Evolutionary conservation across 2,797 vertebrate genomes (phyloP).

Genomic region (Staurois parvus): DNA sequence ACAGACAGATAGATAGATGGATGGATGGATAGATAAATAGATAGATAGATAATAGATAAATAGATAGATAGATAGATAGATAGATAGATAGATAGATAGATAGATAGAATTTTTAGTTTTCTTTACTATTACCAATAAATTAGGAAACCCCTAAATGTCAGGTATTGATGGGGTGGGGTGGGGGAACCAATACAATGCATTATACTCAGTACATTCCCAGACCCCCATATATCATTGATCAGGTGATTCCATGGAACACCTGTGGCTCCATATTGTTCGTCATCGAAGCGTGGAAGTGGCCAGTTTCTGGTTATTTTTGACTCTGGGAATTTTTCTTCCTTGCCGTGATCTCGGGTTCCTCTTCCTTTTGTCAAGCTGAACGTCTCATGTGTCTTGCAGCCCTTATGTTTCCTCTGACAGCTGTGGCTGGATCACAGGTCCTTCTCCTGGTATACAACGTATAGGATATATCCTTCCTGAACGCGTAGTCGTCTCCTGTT

Average conservation of each 20-base stretch:
- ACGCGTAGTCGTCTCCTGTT: background rate
- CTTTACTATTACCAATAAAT: too few species aligned
- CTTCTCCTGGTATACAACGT: too few species aligned
- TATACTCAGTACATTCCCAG: background rate
- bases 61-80: too few species aligned
- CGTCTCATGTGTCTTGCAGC: constrained; percentile 2
- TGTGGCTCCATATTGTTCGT: background rate
- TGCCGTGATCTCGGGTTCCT: constrained; percentile 29
- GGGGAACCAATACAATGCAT: too few species aligned
- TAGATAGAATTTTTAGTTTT: too few species aligned
- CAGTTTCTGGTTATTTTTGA: background rate
- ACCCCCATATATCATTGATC: background rate
- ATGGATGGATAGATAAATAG: too few species aligned
- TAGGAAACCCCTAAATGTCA: too few species aligned
- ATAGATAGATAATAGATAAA: too few species aligned
- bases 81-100: too few species aligned
- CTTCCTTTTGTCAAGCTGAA: background rate
- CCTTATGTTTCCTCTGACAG: constrained; percentile 17
- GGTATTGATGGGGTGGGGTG: too few species aligned
- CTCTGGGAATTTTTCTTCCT: constrained; percentile 3
- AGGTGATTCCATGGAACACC: background rate
- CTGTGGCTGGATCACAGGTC: background rate
- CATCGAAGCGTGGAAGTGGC: background rate
- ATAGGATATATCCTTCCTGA: background rate
- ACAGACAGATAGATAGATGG: too few species aligned